Percentiles rank a stretch among this genome's conserved stretches.
Conservation (phyloP, 1,140 invertebrate genomes). For the Drosophila tristis region DNA sequence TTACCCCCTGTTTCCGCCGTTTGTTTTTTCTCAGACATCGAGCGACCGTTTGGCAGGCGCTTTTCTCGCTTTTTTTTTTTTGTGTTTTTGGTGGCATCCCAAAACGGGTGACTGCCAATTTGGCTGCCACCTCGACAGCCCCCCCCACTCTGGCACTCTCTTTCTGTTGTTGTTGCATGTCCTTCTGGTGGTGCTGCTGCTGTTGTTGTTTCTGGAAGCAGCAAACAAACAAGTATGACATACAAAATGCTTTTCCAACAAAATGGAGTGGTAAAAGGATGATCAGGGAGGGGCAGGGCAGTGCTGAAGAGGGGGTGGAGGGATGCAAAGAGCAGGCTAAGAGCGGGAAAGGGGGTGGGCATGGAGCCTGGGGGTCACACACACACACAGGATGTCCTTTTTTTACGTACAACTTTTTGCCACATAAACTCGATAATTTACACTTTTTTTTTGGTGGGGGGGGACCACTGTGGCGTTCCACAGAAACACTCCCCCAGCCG, state of each 20-base stretch:
- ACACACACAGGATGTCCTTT: conserved; percentile 32
- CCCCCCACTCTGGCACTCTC: conserved; percentile 13
- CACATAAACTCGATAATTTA: conserved; percentile 66
- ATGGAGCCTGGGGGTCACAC: too few relatives aligned
- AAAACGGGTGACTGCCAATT: conserved; percentile 59
- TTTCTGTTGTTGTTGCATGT: conserved; percentile 9
- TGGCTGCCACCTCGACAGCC: conserved; percentile 30
- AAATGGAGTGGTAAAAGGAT: conserved; percentile 15
- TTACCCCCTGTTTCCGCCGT: conserved; percentile 25
- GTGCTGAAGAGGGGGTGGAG: neutral
- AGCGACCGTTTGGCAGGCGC: conserved; percentile 1
- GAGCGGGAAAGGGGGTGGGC: neutral
- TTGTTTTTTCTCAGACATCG: conserved; percentile 23
- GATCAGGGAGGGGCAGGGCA: neutral
- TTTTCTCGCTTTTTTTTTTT: neutral
- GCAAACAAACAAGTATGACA: conserved; percentile 64
- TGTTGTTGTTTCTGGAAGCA: conserved; percentile 15
- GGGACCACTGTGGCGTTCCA: too few relatives aligned
- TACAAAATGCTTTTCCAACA: conserved; percentile 44
- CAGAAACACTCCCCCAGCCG: too few relatives aligned
- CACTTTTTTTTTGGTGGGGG: conserved; percentile 9
- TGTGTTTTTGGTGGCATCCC: neutral
- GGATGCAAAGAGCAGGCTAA: neutral
- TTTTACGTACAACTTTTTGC: conserved; percentile 47
- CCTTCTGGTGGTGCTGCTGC: conserved; percentile 7